These are phyloP conservation scores for Pteromalus puparum DNA, from an alignment of 1,140 invertebrate genomes.

Conservation along the genomic window DNA sequence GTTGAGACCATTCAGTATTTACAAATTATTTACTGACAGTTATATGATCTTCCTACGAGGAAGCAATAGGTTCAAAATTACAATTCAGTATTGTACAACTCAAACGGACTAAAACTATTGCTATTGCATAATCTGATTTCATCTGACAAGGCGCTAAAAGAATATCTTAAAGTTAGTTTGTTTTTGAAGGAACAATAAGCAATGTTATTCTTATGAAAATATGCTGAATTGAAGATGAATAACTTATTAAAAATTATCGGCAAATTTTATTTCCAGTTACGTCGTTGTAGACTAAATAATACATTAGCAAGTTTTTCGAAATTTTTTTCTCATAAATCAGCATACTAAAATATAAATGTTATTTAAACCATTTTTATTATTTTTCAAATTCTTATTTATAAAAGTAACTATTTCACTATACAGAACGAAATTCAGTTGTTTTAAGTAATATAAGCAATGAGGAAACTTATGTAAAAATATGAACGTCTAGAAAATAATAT, in stretches of 20 bases:
- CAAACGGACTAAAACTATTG: slow-evolving; percentile 39
- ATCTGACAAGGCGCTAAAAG: slow-evolving; percentile 19
- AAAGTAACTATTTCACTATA: slow-evolving; percentile 51
- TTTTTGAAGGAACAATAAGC: slow-evolving; percentile 32
- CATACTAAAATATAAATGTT: slow-evolving; percentile 36
- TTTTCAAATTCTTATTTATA: slow-evolving; percentile 49
- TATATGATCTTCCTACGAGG: slow-evolving; percentile 39
- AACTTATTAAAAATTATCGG: not conserved
- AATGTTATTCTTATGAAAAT: slow-evolving; percentile 24
- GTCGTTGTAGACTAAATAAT: not conserved
- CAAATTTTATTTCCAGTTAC: not conserved
- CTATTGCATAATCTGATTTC: slow-evolving; percentile 33
- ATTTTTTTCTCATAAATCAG: slow-evolving; percentile 47
- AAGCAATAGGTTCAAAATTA: slow-evolving; percentile 47
- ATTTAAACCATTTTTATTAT: slow-evolving; percentile 40
- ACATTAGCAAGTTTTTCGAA: not conserved
- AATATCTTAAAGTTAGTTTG: slow-evolving; percentile 22
- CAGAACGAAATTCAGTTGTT: slow-evolving; percentile 47
- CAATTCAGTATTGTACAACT: slow-evolving; percentile 47
- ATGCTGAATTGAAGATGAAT: slow-evolving; percentile 46
- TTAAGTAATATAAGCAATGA: slow-evolving; percentile 50
- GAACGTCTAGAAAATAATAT: slow-evolving; percentile 49
- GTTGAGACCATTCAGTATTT: slow-evolving; percentile 47
- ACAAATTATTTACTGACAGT: slow-evolving; percentile 50
- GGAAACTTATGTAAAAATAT: slow-evolving; percentile 48